Percentiles rank a stretch among this genome's conserved stretches.
These are phyloP conservation scores for Chlorodrepanis virens DNA, from an alignment of 2,113 vertebrate genomes.

Conservation along the genomic window DNA sequence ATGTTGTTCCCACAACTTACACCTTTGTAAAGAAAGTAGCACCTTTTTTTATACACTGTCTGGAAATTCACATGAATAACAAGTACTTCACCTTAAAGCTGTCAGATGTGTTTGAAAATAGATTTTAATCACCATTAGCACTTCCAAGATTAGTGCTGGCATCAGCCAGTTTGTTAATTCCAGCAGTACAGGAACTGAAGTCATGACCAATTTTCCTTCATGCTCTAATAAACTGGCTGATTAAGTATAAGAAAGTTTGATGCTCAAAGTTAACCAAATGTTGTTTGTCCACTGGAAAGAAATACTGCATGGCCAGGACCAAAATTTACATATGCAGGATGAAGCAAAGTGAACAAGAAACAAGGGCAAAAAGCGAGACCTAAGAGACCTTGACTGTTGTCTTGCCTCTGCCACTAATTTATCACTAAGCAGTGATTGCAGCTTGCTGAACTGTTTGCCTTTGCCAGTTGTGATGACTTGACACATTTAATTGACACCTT, in stretches of 20 bases:
- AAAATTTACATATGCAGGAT: background rate
- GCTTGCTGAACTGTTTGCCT: background rate
- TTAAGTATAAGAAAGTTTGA: constrained; percentile 41
- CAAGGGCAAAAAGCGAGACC: background rate
- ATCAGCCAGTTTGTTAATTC: constrained; percentile 50
- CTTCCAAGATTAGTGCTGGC: constrained; percentile 57
- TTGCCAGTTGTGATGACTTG: background rate
- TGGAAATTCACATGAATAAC: constrained; percentile 38
- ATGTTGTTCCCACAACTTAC: background rate
- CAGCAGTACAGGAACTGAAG: constrained; percentile 45
- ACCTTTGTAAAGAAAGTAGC: background rate
- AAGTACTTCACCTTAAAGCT: constrained; percentile 53
- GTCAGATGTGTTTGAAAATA: constrained; percentile 56
- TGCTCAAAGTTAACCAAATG: constrained; percentile 8
- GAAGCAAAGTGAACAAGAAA: background rate
- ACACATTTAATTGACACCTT: background rate
- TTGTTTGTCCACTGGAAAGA: background rate
- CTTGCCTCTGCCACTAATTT: background rate
- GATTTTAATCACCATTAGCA: constrained; percentile 64
- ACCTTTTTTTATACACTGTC: background rate
- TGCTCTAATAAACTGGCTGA: constrained; percentile 45
- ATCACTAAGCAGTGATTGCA: background rate
- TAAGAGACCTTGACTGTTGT: background rate
- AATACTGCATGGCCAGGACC: background rate
- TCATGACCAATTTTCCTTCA: constrained; percentile 55